A percentile compares a stretch with the other conserved stretches of the same genome.
These are phyloP conservation scores for Chrysocyon brachyurus DNA, from an alignment of 2,797 vertebrate species.

Conservation along the genomic window DNA sequence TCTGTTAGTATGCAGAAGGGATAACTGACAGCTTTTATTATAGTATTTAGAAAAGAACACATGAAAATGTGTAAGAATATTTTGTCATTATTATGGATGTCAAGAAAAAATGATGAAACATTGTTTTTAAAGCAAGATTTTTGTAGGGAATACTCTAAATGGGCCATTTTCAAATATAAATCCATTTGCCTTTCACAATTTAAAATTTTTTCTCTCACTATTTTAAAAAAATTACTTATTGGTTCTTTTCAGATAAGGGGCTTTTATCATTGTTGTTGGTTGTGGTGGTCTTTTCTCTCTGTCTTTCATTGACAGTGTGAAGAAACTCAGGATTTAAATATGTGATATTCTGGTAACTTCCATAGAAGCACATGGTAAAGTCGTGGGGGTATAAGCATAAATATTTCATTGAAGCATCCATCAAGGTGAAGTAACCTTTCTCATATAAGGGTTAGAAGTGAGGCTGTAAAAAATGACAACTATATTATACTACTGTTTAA, in stretches of 20 bases:
- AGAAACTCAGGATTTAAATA: constrained; percentile 66
- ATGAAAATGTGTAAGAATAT: constrained; percentile 75
- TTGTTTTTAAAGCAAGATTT: constrained; percentile 74
- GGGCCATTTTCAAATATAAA: constrained; percentile 71
- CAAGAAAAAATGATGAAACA: constrained; percentile 71
- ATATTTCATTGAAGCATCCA: constrained; percentile 48
- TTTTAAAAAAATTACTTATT: constrained; percentile 43
- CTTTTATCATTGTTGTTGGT: neutral
- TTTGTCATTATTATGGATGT: constrained; percentile 77
- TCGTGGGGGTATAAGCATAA: constrained; percentile 39
- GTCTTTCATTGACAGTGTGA: constrained; percentile 14
- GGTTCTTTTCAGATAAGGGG: neutral
- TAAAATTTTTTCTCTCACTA: neutral
- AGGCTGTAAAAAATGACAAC: constrained; percentile 64
- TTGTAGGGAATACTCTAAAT: constrained; percentile 60
- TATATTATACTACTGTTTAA: constrained; percentile 46
- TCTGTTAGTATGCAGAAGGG: constrained; percentile 72
- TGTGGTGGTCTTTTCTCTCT: neutral
- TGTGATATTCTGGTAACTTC: constrained; percentile 27
- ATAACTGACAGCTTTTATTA: constrained; percentile 84
- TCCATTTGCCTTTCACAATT: constrained; percentile 67
- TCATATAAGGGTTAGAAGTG: constrained; percentile 34
- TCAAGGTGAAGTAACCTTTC: constrained; percentile 57
- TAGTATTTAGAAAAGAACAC: constrained; percentile 82
- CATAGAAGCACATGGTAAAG: neutral